These are phyloP conservation scores for Sminthopsis crassicaudata DNA, from an alignment of 2,113 vertebrate species.

Conservation along the genomic window DNA sequence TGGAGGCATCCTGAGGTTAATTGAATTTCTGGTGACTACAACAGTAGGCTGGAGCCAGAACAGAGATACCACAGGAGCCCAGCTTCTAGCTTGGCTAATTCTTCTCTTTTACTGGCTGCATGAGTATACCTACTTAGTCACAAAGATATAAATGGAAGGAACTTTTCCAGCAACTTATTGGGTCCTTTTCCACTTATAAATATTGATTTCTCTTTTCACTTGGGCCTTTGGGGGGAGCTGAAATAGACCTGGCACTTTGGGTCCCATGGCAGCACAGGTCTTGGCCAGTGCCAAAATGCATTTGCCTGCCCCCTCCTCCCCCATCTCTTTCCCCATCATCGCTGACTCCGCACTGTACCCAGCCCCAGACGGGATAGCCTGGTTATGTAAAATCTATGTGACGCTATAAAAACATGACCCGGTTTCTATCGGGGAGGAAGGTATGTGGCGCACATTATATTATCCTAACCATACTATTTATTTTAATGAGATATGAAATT, in stretches of 20 bases:
- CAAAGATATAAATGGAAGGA: constrained; percentile 48
- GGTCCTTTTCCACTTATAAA: constrained; percentile 50
- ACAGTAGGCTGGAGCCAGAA: neutral
- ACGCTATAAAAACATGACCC: constrained; percentile 20
- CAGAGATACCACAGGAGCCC: neutral
- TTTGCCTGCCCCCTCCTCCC: neutral
- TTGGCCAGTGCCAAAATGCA: neutral
- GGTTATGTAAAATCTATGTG: constrained; percentile 12
- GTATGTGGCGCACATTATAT: neutral
- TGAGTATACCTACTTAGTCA: neutral
- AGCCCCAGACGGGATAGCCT: neutral
- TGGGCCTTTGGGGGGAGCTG: neutral
- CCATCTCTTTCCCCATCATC: neutral
- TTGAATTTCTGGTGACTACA: constrained; percentile 20
- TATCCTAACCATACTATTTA: constrained; percentile 36
- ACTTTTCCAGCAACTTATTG: constrained; percentile 45
- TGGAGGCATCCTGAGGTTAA: neutral
- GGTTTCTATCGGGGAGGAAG: neutral
- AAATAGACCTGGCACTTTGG: neutral
- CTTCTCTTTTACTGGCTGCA: neutral
- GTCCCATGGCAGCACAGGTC: neutral
- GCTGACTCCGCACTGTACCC: neutral
- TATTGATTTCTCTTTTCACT: constrained; percentile 60
- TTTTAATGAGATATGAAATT: constrained; percentile 61
- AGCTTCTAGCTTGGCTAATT: accelerated